A percentile compares a stretch with the other conserved stretches of the same genome.
phyloP scores from a whole-genome alignment of 1,140 invertebrate genomes.

The Radopholus similis region DNA sequence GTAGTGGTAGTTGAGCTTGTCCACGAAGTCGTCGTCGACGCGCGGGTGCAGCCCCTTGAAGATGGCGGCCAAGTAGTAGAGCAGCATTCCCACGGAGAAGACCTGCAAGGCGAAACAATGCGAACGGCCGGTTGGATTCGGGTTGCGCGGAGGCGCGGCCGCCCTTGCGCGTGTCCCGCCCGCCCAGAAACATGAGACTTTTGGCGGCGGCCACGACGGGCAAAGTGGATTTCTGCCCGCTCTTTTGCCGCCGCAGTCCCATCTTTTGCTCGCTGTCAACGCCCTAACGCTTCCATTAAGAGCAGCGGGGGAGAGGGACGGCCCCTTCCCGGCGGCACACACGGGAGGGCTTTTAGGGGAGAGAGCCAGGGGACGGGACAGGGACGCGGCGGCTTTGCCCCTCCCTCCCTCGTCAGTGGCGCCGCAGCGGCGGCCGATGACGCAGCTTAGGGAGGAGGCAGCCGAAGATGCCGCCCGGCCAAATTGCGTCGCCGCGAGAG shows the following conservation, averaged over 20 bases:
- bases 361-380: too few relatives aligned
- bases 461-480: too few relatives aligned
- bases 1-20: slow-evolving; percentile 60
- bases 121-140: not conserved
- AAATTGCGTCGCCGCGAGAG: not conserved
- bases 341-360: too few relatives aligned
- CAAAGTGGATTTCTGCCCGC: not conserved
- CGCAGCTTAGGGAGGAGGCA: too few relatives aligned
- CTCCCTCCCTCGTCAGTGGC: not conserved
- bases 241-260: not conserved
- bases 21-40: slow-evolving; percentile 60
- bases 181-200: slow-evolving; percentile 9
- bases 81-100: slow-evolving; percentile 58
- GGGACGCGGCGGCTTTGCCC: not conserved
- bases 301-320: not conserved
- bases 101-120: slow-evolving; percentile 22
- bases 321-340: not conserved
- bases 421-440: too few relatives aligned
- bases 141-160: not conserved
- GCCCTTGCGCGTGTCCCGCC: not conserved
- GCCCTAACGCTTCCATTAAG: not conserved
- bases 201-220: not conserved
- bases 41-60: slow-evolving; percentile 60
- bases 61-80: slow-evolving; percentile 59
- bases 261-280: not conserved